Evolutionary conservation across 2,888 invertebrate species (phyloP), one percentile per base, ranked within the genome.

Genomic region (Brassicogethes aeneus): DNA sequence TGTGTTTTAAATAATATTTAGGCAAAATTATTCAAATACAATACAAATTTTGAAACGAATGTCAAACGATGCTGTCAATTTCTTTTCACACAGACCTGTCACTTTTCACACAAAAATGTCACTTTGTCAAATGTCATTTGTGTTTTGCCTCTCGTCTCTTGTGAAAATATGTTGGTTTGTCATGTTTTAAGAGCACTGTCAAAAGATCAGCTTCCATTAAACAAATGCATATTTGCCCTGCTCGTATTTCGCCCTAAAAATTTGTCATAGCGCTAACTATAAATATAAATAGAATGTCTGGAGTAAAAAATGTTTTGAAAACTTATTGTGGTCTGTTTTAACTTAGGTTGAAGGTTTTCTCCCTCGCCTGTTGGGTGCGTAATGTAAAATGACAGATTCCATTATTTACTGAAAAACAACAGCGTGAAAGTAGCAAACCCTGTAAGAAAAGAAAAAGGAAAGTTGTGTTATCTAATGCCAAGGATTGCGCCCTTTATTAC

Each of bases 361-460:
- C 62, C 48, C 42, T 56, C 57, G 61, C 59, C 57, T 54, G 53
- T 53, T 51, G 56, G 52, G 48, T 54, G 56, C 55, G 63, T 67
- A 69, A 69, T 67, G 64, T 63, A 65, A 68, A 68, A 68, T 69
- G 69, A 68, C 69, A 69, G 67, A 65, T 66, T 66, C 68, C 67
- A 67, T 69, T 69, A 69, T 68, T 68, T 67, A 67, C 67, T 53
- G 64, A 62, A 65, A 68, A 68, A 68, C 66, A 66, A 66, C 65
- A 62, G 60, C 58, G 59, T 57, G 55, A 61, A 61, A 65, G 66
- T 66, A 64, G 60, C 58, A 62, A 66, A 65, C 62, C 59, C 61
- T 65, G 67, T 65, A 65, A 62, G 60, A 57, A 56, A 60, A 57
- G 57, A 54, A 58, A 60, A 56, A 60, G 59, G 57, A 55, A 61